Evolutionary conservation across 2,797 vertebrate species (phyloP).

Genomic region (Helostoma temminkii): DNA sequence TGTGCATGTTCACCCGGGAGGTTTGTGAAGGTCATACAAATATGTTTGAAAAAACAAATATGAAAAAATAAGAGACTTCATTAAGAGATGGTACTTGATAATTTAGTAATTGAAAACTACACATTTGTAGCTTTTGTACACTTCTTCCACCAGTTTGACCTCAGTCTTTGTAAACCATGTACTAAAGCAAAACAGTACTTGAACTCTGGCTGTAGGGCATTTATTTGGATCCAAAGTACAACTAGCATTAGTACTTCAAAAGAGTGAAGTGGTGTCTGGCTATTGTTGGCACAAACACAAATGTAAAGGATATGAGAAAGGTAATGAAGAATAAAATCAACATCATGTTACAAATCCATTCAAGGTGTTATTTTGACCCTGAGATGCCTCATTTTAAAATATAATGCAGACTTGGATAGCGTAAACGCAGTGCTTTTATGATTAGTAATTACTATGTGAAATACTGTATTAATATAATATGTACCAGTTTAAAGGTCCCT

Average conservation of each 20-base stretch:
- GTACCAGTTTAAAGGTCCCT: background rate
- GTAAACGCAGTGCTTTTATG: background rate
- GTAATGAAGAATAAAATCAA: constrained; percentile 1
- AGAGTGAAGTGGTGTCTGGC: constrained; percentile 12
- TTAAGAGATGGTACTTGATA: background rate
- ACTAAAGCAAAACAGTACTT: constrained; percentile 31
- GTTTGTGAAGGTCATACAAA: constrained; percentile 5
- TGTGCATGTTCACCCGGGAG: constrained; percentile 13
- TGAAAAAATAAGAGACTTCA: background rate
- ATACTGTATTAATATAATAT: background rate
- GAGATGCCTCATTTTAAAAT: background rate
- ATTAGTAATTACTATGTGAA: background rate
- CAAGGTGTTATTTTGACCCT: background rate
- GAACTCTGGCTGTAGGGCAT: constrained; percentile 15
- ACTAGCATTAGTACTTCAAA: constrained; percentile 2
- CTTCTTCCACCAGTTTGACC: constrained; percentile 6
- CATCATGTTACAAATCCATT: background rate
- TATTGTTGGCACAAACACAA: constrained; percentile 21
- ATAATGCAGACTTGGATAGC: background rate
- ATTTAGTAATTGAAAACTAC: constrained; percentile 3
- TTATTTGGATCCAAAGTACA: constrained; percentile 29
- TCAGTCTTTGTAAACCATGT: constrained; percentile 24
- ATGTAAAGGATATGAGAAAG: background rate
- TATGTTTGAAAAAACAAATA: too few relatives aligned
- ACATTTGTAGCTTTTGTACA: constrained; percentile 1